Evolutionary conservation across 1,140 invertebrate species (phyloP), one percentile per base, ranked within the genome.

Genomic region (Heliconius nattereri): DNA sequence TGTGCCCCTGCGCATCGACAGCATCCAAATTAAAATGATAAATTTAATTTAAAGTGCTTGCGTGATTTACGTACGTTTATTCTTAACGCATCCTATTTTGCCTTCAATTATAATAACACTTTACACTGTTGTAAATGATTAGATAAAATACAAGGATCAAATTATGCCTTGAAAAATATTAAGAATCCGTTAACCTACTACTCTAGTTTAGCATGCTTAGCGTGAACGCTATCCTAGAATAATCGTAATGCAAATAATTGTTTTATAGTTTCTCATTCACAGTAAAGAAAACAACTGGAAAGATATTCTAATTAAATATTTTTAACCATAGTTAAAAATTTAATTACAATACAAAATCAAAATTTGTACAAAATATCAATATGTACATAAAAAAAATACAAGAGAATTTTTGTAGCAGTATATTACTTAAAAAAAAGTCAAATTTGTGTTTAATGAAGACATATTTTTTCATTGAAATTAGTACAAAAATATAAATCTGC

Each of bases 121-220:
- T 35, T 35, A 35, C 32, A 57, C 8, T 57, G 54, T 9, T 57
- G 26, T 66, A 13, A 66, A 66, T 26, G 3, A 66, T 66, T 57
- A 66, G 0, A 66, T 13, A 66, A 66, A 11, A 66, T 29, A 11
- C 26, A 66, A 57, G 6, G 9, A 23, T 20, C 6, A 66, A 23
- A 16, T 16, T 66, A 66, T 7, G 13, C 60, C 60, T 66, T 29
- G 60, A 26, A 66, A 57, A 23, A 23, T 23, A 23, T 23, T 60
- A 9, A 60, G 7, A 60, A 66, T 66, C 13, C 60, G 60, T 66
- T 66, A 66, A 66, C 60, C 60, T 66, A 66, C 60, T 66, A 29
- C 11, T 66, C 60, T 66, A 29, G 60, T 66, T 66, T 6, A 29
- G 60, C 23, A 16, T 66, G 60, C 60, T 66, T 35, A 35, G 32